Percentiles rank a stretch among this genome's conserved stretches.
These are phyloP conservation scores for Psammodynastes pulverulentus DNA, from an alignment of 2,113 vertebrate genomes.

Conservation along the genomic window DNA sequence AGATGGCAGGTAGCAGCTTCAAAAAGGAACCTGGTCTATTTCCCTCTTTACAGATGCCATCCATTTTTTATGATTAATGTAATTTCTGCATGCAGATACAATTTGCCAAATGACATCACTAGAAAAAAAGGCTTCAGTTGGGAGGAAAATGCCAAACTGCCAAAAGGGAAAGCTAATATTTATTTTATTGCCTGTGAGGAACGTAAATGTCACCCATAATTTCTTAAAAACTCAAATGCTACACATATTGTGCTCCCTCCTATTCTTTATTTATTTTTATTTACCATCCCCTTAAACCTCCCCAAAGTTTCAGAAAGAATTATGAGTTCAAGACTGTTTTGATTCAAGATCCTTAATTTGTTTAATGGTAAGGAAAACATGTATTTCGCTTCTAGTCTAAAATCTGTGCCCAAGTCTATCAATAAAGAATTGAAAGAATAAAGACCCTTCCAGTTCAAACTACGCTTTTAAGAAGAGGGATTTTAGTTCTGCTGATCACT, in stretches of 20 bases:
- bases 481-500: neutral
- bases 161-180: neutral
- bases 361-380: conserved; percentile 21
- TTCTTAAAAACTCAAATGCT: conserved; percentile 23
- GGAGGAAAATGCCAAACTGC: neutral
- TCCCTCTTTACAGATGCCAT: neutral
- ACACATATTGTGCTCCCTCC: neutral
- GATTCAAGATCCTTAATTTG: conserved; percentile 43
- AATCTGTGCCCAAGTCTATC: neutral
- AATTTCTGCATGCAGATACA: neutral
- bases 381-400: conserved; percentile 29
- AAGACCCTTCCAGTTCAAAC: neutral
- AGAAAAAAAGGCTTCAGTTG: neutral
- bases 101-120: conserved; percentile 5
- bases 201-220: neutral
- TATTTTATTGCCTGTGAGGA: neutral
- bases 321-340: conserved; percentile 28
- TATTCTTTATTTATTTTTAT: neutral
- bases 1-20: neutral
- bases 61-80: conserved; percentile 6
- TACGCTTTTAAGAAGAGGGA: neutral
- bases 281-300: conserved; percentile 13
- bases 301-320: conserved; percentile 51
- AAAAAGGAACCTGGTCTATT: neutral
- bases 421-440: neutral